Conservation (phyloP, 2,113 vertebrate genomes). For the Hassar affinis region DNA sequence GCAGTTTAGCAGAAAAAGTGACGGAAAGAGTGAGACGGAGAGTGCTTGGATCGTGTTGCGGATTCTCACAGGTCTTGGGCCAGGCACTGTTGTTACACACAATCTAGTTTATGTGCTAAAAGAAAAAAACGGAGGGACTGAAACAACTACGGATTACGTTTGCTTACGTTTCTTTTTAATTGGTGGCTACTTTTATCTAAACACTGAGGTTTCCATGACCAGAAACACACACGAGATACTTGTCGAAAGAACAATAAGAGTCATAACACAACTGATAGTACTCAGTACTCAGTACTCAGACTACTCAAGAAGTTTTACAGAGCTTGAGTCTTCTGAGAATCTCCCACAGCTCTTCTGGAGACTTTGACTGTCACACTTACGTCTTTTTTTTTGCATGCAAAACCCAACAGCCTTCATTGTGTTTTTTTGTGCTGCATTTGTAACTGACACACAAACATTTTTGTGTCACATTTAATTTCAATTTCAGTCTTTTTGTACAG, state of each 20-base stretch:
- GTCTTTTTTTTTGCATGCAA: too few relatives aligned
- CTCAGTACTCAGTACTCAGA: neutral
- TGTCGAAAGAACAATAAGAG: neutral
- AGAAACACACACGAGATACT: neutral
- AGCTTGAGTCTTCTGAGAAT: too few relatives aligned
- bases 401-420: too few relatives aligned
- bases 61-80: constrained; percentile 64
- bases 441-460: too few relatives aligned
- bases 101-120: too few relatives aligned
- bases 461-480: too few relatives aligned
- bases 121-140: neutral
- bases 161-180: neutral
- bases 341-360: too few relatives aligned
- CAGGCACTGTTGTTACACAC: constrained; percentile 52
- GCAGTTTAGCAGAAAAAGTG: constrained; percentile 49
- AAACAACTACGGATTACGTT: neutral
- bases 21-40: constrained; percentile 21
- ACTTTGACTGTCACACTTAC: too few relatives aligned
- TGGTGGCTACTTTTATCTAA: neutral
- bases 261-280: neutral
- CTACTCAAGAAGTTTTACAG: neutral
- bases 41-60: constrained; percentile 54
- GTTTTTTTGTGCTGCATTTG: too few relatives aligned
- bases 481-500: too few relatives aligned
- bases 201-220: neutral